Evolutionary conservation across 2,113 vertebrate genomes (phyloP).

Genomic region (Galbula dea): DNA sequence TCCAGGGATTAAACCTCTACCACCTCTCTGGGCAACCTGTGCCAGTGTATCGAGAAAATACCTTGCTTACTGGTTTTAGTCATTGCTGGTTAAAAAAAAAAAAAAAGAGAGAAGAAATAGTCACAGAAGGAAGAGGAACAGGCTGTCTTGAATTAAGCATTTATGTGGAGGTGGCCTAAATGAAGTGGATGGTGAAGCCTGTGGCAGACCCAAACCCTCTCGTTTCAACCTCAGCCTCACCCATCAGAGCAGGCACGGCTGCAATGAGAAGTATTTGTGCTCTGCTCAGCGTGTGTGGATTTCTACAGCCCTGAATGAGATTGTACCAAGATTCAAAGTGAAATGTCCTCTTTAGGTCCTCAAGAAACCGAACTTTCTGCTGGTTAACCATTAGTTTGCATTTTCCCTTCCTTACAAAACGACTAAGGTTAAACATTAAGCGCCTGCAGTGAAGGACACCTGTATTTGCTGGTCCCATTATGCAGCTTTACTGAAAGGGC

Average conservation of each 20-base stretch:
- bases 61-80: not conserved
- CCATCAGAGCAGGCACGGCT: not conserved
- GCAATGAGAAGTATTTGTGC: not conserved
- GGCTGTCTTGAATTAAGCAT: not conserved
- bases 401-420: conserved; percentile 64
- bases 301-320: not conserved
- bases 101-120: not conserved
- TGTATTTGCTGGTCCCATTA: conserved; percentile 84
- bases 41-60: not conserved
- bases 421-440: conserved; percentile 78
- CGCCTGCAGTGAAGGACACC: conserved; percentile 83
- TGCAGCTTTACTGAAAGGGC: conserved; percentile 68
- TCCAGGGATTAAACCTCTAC: not conserved
- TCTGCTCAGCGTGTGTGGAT: not conserved
- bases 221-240: not conserved
- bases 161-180: not conserved
- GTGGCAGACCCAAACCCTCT: not conserved
- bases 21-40: not conserved
- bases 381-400: conserved; percentile 63
- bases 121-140: not conserved
- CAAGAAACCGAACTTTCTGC: conserved; percentile 49
- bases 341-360: conserved; percentile 50
- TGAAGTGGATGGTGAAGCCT: not conserved
- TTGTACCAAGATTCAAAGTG: not conserved
- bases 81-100: not conserved